Evolutionary conservation across 35 echinoderm and acorn worm genomes (phyloP).

Genomic region (Ophioderma brevispina): DNA sequence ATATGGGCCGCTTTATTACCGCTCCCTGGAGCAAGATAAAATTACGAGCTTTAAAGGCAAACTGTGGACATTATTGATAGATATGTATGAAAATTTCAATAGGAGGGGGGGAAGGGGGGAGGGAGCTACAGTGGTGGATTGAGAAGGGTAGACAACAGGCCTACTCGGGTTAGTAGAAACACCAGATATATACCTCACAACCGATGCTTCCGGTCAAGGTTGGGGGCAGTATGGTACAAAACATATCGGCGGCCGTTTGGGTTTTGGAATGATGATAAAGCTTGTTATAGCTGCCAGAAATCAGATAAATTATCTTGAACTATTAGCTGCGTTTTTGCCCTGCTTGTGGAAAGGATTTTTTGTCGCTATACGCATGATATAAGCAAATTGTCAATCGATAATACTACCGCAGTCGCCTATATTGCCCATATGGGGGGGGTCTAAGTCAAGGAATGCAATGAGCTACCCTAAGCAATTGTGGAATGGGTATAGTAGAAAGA

Average conservation of each 20-base stretch:
- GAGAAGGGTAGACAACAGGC: constrained; percentile 14
- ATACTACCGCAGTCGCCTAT: constrained; percentile 65
- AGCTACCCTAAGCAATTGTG: constrained; percentile 61
- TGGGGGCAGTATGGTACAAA: constrained; percentile 69
- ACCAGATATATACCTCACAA: constrained; percentile 39
- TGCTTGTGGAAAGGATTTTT: no score
- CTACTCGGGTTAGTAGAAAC: neutral
- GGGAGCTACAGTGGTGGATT: constrained; percentile 66
- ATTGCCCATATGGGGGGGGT: constrained; percentile 67
- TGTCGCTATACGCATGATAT: no score
- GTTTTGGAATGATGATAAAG: neutral
- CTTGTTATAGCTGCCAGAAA: neutral
- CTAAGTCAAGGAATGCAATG: constrained; percentile 59
- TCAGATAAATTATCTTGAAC: constrained; percentile 57
- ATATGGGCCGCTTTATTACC: constrained; percentile 75
- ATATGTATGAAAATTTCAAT: constrained; percentile 21
- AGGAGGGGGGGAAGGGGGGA: no score
- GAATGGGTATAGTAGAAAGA: constrained; percentile 67
- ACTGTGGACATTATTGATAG: constrained; percentile 73
- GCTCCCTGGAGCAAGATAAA: constrained; percentile 60
- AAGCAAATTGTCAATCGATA: constrained; percentile 57
- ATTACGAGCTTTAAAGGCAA: constrained; percentile 38
- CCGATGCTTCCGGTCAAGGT: constrained; percentile 60
- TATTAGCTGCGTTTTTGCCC: constrained; percentile 35
- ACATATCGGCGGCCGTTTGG: neutral